These are phyloP conservation scores for Zeugodacus cucurbitae DNA, from an alignment of 1,140 invertebrate genomes.

Conservation along the genomic window DNA sequence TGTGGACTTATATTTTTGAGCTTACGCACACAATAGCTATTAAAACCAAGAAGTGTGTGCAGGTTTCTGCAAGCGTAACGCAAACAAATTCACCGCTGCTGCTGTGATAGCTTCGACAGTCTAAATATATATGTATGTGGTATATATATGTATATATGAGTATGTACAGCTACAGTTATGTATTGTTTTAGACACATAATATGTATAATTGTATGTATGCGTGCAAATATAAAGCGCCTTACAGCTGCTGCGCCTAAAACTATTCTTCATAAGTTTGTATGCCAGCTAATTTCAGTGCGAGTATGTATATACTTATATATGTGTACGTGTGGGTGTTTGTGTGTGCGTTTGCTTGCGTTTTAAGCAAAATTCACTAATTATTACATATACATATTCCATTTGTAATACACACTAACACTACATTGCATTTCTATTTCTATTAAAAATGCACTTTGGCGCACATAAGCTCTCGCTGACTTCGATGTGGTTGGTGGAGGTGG, in stretches of 20 bases:
- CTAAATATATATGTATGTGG: too few relatives aligned
- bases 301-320: not conserved
- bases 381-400: not conserved
- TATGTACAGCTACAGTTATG: too few relatives aligned
- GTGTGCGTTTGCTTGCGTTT: not conserved
- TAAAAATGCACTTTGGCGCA: not conserved
- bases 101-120: too few relatives aligned
- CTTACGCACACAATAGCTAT: not conserved
- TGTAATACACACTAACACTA: not conserved
- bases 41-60: not conserved
- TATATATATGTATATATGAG: too few relatives aligned
- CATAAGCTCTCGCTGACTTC: conserved; percentile 10
- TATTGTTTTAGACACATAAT: too few relatives aligned
- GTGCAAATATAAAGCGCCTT: not conserved
- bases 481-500: not conserved
- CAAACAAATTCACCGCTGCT: too few relatives aligned
- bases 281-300: not conserved
- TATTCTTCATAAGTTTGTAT: not conserved
- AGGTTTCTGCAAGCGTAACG: too few relatives aligned
- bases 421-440: not conserved
- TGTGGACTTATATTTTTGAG: not conserved
- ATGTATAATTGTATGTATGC: not conserved
- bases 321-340: not conserved
- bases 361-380: not conserved
- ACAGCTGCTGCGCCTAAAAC: not conserved